A percentile compares a stretch with the other conserved stretches of the same genome.
Conservation (phyloP, 2,113 vertebrate genomes). For the human (Homo sapiens) region GRCh38 chr11:10088501-10089000, state of each 20-base stretch:
- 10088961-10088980: not conserved
- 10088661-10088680: not conserved
- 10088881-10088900: not conserved
- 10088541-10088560: not conserved
- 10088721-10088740: not conserved
- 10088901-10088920: not conserved
- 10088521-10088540: not conserved
- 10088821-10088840: not conserved
- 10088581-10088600: not conserved
- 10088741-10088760: not conserved
- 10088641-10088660: not conserved
- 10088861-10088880: not conserved
- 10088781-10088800: not conserved
- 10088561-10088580: not conserved
- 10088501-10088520: not conserved
- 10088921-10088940: not conserved
- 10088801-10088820: not conserved
- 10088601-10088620: not conserved
- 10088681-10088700: not conserved
- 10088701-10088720: not conserved
- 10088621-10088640: not conserved
- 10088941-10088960: constrained; percentile 36
- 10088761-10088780: not conserved
- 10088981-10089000: not conserved
- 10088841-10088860: not conserved